phyloP scores from a whole-genome alignment of 2,797 vertebrate species.

The Halcyon badia region DNA sequence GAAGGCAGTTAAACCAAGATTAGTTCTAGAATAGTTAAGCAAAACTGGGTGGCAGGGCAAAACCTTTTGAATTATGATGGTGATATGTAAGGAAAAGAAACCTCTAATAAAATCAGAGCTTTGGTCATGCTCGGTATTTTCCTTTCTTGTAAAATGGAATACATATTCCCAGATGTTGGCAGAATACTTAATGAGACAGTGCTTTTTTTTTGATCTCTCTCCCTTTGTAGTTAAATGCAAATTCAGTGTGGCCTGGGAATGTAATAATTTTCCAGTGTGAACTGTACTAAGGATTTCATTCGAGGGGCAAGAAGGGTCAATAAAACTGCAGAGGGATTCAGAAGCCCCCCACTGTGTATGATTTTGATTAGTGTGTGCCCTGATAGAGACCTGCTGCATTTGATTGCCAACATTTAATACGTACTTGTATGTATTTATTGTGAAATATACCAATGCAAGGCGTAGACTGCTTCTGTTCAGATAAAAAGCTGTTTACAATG shows the following conservation, averaged over 20 bases:
- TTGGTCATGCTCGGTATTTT: background rate
- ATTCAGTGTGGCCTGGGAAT: background rate
- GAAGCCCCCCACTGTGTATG: fast-evolving
- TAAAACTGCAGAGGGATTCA: background rate
- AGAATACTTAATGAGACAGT: background rate
- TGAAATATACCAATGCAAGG: background rate
- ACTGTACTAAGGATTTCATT: background rate
- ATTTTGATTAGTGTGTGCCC: background rate
- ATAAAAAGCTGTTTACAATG: background rate
- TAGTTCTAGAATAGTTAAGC: background rate
- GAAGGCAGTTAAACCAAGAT: background rate
- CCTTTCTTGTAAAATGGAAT: background rate
- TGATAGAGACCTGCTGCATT: background rate
- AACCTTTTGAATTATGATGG: background rate
- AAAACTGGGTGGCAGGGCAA: background rate
- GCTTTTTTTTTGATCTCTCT: background rate
- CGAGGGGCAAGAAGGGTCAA: background rate
- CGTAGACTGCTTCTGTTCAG: background rate
- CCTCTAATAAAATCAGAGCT: background rate
- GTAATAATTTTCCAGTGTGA: background rate
- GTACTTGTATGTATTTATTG: background rate
- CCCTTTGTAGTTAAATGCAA: background rate
- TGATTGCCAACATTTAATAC: background rate
- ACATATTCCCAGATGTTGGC: background rate
- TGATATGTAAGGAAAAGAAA: background rate